These are phyloP conservation scores for Synanthedon tipuliformis DNA, from an alignment of 2,888 invertebrate species.

Conservation along the genomic window DNA sequence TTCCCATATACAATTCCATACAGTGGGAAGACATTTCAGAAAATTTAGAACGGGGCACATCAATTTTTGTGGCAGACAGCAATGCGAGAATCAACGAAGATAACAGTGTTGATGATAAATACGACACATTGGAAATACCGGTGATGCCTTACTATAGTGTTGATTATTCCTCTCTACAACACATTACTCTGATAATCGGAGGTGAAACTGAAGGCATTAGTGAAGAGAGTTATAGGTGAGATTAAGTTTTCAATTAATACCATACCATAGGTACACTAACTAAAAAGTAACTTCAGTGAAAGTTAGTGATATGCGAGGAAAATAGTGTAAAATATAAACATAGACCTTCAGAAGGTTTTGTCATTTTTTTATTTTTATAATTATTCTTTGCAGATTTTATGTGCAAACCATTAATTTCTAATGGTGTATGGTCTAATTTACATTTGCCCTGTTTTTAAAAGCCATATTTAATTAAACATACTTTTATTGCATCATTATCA, in stretches of 20 bases:
- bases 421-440: no score
- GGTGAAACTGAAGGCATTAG: conserved; percentile 93
- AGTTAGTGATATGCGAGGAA: no score
- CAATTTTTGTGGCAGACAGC: conserved; percentile 78
- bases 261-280: no score
- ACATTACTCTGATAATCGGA: conserved; percentile 81
- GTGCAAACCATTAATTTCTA: no score
- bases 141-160: conserved; percentile 73
- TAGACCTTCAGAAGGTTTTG: no score
- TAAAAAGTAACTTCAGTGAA: no score
- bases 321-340: no score
- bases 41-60: conserved; percentile 54
- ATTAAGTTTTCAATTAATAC: neutral
- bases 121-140: conserved; percentile 44
- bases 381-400: no score
- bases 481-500: no score
- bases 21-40: conserved; percentile 74
- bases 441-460: no score
- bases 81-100: conserved; percentile 33
- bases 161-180: conserved; percentile 61
- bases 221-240: conserved; percentile 73
- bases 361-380: no score
- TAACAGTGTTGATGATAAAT: conserved; percentile 6
- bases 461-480: no score
- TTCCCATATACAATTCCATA: conserved; percentile 75